A percentile compares a stretch with the other conserved stretches of the same genome.
Conservation (phyloP, 2,888 invertebrate genomes). For the Pristionchus mayeri region DNA sequence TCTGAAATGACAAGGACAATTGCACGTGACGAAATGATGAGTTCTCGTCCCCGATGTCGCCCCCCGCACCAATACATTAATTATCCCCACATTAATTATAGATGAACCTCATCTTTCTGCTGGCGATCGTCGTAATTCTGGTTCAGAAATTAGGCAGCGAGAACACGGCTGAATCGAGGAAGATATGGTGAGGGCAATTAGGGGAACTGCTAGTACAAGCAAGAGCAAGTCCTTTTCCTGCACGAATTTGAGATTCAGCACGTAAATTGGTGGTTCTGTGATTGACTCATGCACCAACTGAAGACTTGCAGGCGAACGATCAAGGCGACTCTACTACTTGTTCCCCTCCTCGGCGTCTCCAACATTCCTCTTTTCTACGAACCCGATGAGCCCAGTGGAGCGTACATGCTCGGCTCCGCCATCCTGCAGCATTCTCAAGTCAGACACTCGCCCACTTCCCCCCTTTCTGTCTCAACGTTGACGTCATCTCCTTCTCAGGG, state of each 20-base stretch:
- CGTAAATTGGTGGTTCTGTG: no score
- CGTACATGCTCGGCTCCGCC: slow-evolving; percentile 80
- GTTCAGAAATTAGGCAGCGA: slow-evolving; percentile 78
- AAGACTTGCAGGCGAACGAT: slow-evolving; percentile 78
- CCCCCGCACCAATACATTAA: no score
- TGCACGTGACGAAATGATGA: background rate
- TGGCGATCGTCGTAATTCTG: slow-evolving; percentile 78
- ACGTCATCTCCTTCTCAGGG: slow-evolving; percentile 62
- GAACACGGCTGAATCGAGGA: slow-evolving; percentile 78
- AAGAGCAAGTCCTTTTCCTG: background rate
- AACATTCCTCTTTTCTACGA: slow-evolving; percentile 80
- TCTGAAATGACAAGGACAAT: background rate
- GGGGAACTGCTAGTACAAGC: no score
- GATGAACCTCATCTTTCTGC: slow-evolving; percentile 78
- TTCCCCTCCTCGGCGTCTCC: slow-evolving; percentile 80
- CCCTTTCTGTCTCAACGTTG: background rate
- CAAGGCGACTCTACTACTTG: slow-evolving; percentile 80
- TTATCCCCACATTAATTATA: slow-evolving; percentile 72
- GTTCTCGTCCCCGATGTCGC: background rate
- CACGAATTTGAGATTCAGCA: background rate
- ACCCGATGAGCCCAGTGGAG: slow-evolving; percentile 75
- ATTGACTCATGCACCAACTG: background rate
- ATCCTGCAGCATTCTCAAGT: slow-evolving; percentile 80
- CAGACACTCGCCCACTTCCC: slow-evolving; percentile 51
- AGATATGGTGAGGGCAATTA: slow-evolving; percentile 76